These are phyloP conservation scores for Cacatua alba DNA, from an alignment of 2,113 vertebrate species.

Conservation along the genomic window DNA sequence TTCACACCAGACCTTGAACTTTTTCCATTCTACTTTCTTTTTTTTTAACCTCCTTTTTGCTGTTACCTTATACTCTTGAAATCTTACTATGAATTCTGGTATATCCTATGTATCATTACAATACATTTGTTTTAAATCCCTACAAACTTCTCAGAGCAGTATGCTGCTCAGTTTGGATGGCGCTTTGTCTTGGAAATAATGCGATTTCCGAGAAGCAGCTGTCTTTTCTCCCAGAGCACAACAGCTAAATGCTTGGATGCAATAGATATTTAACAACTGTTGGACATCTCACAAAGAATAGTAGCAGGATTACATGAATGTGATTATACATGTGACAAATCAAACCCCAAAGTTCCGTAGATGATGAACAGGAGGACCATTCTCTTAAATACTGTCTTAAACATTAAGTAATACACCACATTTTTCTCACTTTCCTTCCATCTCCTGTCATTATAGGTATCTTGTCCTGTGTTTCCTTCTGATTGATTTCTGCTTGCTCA, in stretches of 20 bases:
- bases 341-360: background rate
- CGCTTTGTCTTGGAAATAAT: background rate
- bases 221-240: background rate
- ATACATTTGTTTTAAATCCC: background rate
- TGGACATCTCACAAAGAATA: background rate
- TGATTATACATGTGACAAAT: background rate
- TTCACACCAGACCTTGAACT: background rate
- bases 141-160: background rate
- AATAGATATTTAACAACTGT: background rate
- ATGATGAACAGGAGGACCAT: background rate
- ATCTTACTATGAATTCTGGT: background rate
- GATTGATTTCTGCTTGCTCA: background rate
- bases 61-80: background rate
- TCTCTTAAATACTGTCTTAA: background rate
- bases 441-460: background rate
- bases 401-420: background rate
- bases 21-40: background rate
- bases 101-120: background rate
- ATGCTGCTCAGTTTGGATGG: background rate
- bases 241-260: background rate
- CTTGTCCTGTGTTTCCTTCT: background rate
- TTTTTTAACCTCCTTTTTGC: background rate
- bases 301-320: background rate
- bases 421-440: background rate
- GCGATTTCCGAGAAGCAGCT: background rate